These are phyloP conservation scores for Eupithecia insigniata DNA, from an alignment of 2,888 invertebrate species.

Conservation along the genomic window DNA sequence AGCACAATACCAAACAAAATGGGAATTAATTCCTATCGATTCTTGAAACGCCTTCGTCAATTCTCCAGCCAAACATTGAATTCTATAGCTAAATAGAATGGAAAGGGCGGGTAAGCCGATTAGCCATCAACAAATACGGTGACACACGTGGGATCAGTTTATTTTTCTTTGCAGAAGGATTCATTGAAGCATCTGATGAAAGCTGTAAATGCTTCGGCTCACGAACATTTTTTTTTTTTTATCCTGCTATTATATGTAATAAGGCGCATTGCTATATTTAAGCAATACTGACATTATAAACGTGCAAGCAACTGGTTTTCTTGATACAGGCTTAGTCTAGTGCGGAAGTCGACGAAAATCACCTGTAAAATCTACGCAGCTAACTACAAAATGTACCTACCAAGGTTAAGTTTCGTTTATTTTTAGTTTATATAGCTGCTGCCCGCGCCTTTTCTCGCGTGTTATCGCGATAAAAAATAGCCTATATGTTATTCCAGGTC, in stretches of 20 bases:
- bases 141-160: slow-evolving; percentile 71
- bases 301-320: neutral
- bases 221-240: neutral
- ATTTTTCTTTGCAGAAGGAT: slow-evolving; percentile 53
- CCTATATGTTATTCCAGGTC: too few relatives aligned
- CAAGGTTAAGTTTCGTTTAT: too few relatives aligned
- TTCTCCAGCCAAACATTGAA: slow-evolving; percentile 46
- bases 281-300: neutral
- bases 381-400: too few relatives aligned
- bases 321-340: too few relatives aligned
- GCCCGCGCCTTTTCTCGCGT: too few relatives aligned
- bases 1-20: slow-evolving; percentile 81
- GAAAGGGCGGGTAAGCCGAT: slow-evolving; percentile 77
- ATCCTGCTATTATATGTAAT: too few relatives aligned
- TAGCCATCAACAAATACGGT: slow-evolving; percentile 78
- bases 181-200: slow-evolving; percentile 40
- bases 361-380: too few relatives aligned
- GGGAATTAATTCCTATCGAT: slow-evolving; percentile 81
- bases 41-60: slow-evolving; percentile 75
- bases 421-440: too few relatives aligned
- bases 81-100: slow-evolving; percentile 57
- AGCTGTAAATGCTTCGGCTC: slow-evolving; percentile 32
- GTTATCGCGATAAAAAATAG: too few relatives aligned
- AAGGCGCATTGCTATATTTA: too few relatives aligned
- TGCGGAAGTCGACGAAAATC: too few relatives aligned